Conservation (phyloP, 2,888 invertebrate genomes). For the Athripsodes cinereus region DNA sequence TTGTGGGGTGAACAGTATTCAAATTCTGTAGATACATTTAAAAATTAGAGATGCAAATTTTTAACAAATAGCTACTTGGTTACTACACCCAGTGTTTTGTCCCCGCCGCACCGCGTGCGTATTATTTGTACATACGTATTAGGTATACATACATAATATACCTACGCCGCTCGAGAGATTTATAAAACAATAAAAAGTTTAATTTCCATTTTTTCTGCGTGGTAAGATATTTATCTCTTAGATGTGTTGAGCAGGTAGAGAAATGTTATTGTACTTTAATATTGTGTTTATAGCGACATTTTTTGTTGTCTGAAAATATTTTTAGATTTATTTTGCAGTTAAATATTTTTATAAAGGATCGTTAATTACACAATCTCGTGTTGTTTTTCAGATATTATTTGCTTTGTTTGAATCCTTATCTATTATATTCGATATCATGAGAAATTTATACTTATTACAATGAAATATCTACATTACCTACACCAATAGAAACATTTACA, state of each 20-base stretch:
- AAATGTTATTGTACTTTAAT: background rate
- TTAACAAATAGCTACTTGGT: background rate
- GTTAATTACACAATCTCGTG: no score
- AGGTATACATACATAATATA: background rate
- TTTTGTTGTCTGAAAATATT: background rate
- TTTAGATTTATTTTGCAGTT: no score
- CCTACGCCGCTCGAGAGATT: background rate
- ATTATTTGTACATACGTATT: no score
- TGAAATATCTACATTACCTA: no score
- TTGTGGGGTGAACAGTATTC: background rate
- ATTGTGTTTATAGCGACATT: background rate
- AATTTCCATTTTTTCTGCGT: background rate
- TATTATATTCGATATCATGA: no score
- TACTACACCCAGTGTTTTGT: background rate
- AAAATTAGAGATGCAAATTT: background rate
- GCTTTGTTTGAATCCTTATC: no score
- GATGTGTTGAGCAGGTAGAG: background rate
- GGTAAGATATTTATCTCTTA: background rate
- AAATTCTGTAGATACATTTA: background rate
- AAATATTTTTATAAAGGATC: no score
- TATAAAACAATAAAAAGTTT: conserved; percentile 2
- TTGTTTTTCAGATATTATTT: no score
- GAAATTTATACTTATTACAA: no score
- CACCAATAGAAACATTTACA: no score
- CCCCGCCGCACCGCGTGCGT: no score